phyloP scores from a whole-genome alignment of 2,113 vertebrate species.

The Rhabdornis inornatus region DNA sequence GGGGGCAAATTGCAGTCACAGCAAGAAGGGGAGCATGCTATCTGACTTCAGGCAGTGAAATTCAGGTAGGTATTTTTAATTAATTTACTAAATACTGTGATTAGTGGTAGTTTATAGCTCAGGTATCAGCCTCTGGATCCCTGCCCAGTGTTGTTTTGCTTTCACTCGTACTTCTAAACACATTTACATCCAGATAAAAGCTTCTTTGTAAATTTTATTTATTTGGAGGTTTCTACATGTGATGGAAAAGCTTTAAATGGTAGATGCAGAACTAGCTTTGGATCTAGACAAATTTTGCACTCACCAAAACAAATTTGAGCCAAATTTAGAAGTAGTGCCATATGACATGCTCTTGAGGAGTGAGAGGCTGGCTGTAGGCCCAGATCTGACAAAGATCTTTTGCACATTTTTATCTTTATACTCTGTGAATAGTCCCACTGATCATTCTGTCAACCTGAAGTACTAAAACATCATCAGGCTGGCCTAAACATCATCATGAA shows the following conservation, averaged over 20 bases:
- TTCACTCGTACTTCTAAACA: not conserved
- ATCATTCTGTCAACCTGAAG: not conserved
- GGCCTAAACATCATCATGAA: too few relatives aligned
- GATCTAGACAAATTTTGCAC: slow-evolving; percentile 2
- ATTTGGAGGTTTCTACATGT: not conserved
- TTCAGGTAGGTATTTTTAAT: not conserved
- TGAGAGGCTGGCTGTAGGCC: slow-evolving; percentile 16
- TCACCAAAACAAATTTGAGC: slow-evolving; percentile 20
- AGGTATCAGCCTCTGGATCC: not conserved
- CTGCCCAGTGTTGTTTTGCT: not conserved
- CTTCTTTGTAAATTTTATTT: not conserved
- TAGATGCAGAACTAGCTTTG: not conserved
- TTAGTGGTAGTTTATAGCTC: not conserved
- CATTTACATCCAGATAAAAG: not conserved
- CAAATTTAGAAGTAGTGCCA: slow-evolving; percentile 40
- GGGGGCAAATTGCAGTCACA: not conserved
- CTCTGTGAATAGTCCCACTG: slow-evolving; percentile 32
- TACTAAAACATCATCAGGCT: slow-evolving; percentile 1
- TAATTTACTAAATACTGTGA: not conserved
- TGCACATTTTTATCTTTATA: slow-evolving; percentile 41
- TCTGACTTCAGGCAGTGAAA: not conserved
- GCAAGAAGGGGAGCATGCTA: not conserved
- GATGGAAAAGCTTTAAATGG: not conserved
- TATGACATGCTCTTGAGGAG: slow-evolving; percentile 1
- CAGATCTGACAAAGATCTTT: slow-evolving; percentile 44